Base-by-base conservation (phyloP, 2,888 invertebrate genomes). In the Apamea monoglypha region DNA sequence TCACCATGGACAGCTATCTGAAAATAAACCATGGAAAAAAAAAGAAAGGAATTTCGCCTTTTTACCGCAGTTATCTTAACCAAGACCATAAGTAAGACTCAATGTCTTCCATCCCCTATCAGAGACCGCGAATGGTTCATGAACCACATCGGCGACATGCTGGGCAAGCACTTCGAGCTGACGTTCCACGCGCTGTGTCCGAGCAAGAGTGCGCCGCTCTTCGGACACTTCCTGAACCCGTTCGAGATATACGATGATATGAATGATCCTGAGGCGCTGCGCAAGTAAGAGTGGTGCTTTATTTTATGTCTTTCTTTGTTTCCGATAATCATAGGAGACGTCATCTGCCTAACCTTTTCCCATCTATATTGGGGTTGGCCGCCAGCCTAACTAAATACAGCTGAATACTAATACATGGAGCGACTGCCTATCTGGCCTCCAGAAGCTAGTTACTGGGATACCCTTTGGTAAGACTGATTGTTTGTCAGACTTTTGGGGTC, bases 111-210 rank as follows among this genome's bases (percentile, higher is more conserved):
- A 25, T 25, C n/a, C 14, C 61, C 14, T 5, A 4, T 12, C 91
- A 98, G 98, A 61, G 99, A 99, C 93, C 97, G 97, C 71, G 98
- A 98, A 69, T 98, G 98, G 98, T 99, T 99, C 94, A 93, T 97
- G 87, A 96, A 95, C 77, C 97, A 98, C 88, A 96, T 99, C 85
- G 97, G 98, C 74, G 98, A 98, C 59, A 98, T 98, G 91, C 96
- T 99, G 67, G 98, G 98, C n/a, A 97, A 97, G 87, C 97, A 98
- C 93, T 98, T 98, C 94, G 98, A 99, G 92, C 94, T 98, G 91
- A 98, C 98, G 0, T 98, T 98, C 94, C 98, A 98, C 94, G 98
- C 97, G 85, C 95, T 99, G 47, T 99, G 99, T 90, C 97, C 98
- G 40, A 97, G 97, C 92, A 97, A 98, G 95, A 95, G 97, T 85